Evolutionary conservation across 2,113 vertebrate genomes (phyloP).

Genomic region (Pluvialis apricaria): DNA sequence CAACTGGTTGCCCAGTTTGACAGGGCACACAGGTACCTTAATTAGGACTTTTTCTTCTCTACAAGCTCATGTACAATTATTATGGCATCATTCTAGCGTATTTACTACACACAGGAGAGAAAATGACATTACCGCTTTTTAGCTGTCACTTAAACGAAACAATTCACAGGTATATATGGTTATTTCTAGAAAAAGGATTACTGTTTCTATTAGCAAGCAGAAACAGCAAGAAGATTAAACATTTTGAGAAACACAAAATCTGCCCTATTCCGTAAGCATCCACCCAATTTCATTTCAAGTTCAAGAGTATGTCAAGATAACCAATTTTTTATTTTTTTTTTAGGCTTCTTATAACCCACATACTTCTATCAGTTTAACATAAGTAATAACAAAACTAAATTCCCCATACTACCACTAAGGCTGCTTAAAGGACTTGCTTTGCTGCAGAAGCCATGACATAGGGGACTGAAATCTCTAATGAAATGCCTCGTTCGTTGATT

Average conservation of each 20-base stretch:
- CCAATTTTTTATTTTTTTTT: neutral
- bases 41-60: neutral
- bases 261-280: neutral
- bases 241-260: neutral
- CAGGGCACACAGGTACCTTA: neutral
- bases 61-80: neutral
- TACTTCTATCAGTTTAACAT: slow-evolving; percentile 20
- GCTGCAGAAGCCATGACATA: slow-evolving; percentile 17
- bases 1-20: slow-evolving; percentile 10
- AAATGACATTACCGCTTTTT: neutral
- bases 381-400: slow-evolving; percentile 56
- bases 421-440: slow-evolving; percentile 45
- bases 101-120: neutral
- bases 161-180: neutral
- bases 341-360: neutral
- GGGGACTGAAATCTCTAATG: slow-evolving; percentile 42
- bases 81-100: neutral
- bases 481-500: slow-evolving; percentile 15
- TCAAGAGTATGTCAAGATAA: neutral
- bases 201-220: neutral
- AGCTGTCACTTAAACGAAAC: slow-evolving; percentile 7
- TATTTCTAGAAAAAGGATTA: neutral
- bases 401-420: slow-evolving; percentile 24
- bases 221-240: neutral
- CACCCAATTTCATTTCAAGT: neutral